Percentiles rank a stretch among this genome's conserved stretches.
phyloP scores from a whole-genome alignment of 2,888 invertebrate genomes.

The Protophormia terraenovae region DNA sequence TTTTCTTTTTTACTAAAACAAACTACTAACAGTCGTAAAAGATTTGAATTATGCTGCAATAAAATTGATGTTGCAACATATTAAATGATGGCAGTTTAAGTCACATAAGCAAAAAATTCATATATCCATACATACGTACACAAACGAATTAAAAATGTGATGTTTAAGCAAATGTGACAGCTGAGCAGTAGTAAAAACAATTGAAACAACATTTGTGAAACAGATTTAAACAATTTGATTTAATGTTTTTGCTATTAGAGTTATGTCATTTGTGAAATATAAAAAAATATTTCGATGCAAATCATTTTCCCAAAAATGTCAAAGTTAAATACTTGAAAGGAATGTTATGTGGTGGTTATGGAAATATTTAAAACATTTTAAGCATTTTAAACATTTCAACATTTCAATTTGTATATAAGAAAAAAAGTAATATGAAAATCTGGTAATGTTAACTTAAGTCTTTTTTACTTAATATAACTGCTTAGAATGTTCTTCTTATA shows the following conservation, averaged over 20 bases:
- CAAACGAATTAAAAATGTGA: slow-evolving; percentile 27
- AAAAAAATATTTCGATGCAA: background rate
- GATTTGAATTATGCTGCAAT: slow-evolving; percentile 62
- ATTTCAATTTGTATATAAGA: no score
- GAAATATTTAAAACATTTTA: no score
- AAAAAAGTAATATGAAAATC: no score
- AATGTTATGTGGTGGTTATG: no score
- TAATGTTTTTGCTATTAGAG: background rate
- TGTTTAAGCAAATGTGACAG: slow-evolving; percentile 41
- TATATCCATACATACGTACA: background rate
- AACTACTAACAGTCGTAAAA: slow-evolving; percentile 46
- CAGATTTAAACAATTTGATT: slow-evolving; percentile 5
- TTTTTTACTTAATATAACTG: background rate
- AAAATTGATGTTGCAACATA: slow-evolving; percentile 61
- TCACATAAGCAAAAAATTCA: background rate
- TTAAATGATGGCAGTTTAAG: slow-evolving; percentile 51
- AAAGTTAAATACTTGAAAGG: background rate
- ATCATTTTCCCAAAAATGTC: background rate
- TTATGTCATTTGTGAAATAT: background rate
- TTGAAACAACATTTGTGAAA: background rate
- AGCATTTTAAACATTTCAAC: no score
- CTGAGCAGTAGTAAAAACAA: background rate
- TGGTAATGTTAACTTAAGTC: no score
- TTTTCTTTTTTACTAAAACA: slow-evolving; percentile 2
- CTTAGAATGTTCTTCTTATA: background rate